These are phyloP conservation scores for Poecilia gillii DNA, from an alignment of 2,797 vertebrate genomes.

Conservation along the genomic window DNA sequence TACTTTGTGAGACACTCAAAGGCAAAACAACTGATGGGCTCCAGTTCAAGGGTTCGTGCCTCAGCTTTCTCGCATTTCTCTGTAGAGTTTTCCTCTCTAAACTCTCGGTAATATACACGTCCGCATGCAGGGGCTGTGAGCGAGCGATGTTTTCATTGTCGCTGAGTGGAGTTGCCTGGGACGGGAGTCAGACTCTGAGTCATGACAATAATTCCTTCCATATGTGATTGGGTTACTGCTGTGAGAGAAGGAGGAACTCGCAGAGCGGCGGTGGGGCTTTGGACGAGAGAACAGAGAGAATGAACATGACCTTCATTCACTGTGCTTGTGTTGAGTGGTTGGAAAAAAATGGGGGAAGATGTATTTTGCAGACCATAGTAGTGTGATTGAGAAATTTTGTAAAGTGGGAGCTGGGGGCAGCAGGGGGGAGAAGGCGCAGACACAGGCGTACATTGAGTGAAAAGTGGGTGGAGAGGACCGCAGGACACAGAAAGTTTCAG, in stretches of 20 bases:
- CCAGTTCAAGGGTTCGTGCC: conserved; percentile 28
- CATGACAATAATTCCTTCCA: conserved; percentile 84
- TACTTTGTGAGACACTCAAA: conserved; percentile 12
- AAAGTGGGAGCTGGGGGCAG: conserved; percentile 39
- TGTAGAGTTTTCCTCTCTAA: conserved; percentile 34
- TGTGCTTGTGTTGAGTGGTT: not conserved
- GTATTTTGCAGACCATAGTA: conserved; percentile 54
- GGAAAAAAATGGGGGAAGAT: conserved; percentile 33
- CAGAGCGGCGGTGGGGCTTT: conserved; percentile 36
- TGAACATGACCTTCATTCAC: conserved; percentile 69
- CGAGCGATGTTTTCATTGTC: conserved; percentile 79
- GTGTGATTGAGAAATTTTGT: conserved; percentile 64
- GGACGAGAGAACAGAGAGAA: conserved; percentile 38
- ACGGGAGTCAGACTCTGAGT: conserved; percentile 78
- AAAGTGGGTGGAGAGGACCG: conserved; percentile 26
- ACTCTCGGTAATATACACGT: conserved; percentile 29
- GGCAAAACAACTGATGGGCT: conserved; percentile 23
- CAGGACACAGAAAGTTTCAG: conserved; percentile 48
- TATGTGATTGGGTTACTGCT: conserved; percentile 75
- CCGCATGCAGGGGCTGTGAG: conserved; percentile 43
- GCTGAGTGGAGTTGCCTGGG: conserved; percentile 70
- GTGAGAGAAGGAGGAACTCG: conserved; percentile 45
- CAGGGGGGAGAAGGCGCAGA: conserved; percentile 40
- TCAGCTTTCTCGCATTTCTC: conserved; percentile 47
- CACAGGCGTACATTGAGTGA: conserved; percentile 66